Evolutionary conservation across 35 echinoderm and acorn worm genomes (phyloP).

Genomic region (Eucidaris tribuloides): DNA sequence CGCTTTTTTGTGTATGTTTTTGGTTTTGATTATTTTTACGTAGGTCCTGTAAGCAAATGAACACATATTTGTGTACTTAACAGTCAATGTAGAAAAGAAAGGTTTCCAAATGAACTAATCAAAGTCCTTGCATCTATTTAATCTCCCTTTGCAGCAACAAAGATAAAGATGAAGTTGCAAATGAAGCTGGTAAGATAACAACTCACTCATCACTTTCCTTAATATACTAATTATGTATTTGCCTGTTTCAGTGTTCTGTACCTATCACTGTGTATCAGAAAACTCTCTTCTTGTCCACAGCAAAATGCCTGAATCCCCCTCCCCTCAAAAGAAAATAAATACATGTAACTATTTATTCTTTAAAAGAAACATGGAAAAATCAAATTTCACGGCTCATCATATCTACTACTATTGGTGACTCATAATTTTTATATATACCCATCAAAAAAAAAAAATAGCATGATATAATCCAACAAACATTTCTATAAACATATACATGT

Average conservation of each 20-base stretch:
- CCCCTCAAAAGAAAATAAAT: background rate
- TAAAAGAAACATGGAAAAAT: too few relatives aligned
- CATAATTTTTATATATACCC: too few relatives aligned
- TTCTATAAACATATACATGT: too few relatives aligned
- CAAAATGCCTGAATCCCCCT: background rate
- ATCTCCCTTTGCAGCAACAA: slow-evolving; percentile 1
- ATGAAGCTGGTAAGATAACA: slow-evolving; percentile 10
- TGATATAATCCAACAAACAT: too few relatives aligned
- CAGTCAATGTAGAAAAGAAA: background rate
- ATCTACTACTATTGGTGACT: too few relatives aligned
- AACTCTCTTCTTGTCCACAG: background rate
- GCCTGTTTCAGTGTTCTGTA: too few relatives aligned
- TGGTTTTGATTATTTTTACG: background rate
- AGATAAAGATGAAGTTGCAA: slow-evolving; percentile 6
- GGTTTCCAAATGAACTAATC: background rate
- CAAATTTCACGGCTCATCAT: too few relatives aligned
- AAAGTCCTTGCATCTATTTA: background rate
- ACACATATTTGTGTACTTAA: background rate
- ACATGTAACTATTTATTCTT: too few relatives aligned
- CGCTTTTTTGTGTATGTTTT: background rate
- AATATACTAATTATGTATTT: background rate
- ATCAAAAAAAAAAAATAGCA: too few relatives aligned
- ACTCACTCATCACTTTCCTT: background rate
- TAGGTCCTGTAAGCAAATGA: too few relatives aligned
- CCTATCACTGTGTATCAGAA: too few relatives aligned